These are phyloP conservation scores for Trichechus manatus DNA, from an alignment of 2,113 vertebrate genomes.

Conservation along the genomic window DNA sequence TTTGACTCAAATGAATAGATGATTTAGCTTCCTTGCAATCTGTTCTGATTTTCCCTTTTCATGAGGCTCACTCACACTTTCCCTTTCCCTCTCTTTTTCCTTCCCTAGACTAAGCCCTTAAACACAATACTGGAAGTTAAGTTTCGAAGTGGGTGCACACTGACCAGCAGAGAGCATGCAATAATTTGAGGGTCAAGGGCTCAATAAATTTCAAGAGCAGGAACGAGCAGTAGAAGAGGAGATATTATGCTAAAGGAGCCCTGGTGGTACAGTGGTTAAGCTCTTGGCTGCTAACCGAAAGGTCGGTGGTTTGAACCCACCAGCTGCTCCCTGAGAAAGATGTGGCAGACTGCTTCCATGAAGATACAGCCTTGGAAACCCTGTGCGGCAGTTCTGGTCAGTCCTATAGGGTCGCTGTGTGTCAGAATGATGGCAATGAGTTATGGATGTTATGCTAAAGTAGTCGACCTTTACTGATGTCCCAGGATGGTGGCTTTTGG, in stretches of 20 bases:
- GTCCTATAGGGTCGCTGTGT: background rate
- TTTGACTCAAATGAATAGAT: slow-evolving; percentile 87
- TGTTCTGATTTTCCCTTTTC: slow-evolving; percentile 79
- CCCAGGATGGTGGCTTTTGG: background rate
- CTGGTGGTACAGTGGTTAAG: background rate
- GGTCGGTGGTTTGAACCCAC: background rate
- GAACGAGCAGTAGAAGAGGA: background rate
- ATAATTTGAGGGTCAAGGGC: slow-evolving; percentile 2
- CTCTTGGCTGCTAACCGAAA: background rate
- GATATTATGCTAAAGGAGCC: background rate
- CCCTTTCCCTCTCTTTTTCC: background rate
- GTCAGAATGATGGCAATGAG: background rate
- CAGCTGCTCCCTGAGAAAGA: background rate
- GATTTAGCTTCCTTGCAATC: slow-evolving; percentile 81
- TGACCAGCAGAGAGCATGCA: slow-evolving; percentile 51
- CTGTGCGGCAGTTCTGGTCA: background rate
- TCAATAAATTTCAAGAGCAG: background rate
- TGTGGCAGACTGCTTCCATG: background rate
- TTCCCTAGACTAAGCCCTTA: slow-evolving; percentile 26
- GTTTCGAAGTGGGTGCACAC: slow-evolving; percentile 43
- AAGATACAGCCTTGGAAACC: background rate
- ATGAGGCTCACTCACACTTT: slow-evolving; percentile 58
- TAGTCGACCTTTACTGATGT: background rate
- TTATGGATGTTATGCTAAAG: background rate
- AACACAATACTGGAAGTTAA: slow-evolving; percentile 30